phyloP scores from a whole-genome alignment of 2,797 vertebrate species.

The Coregonus ussuriensis region DNA sequence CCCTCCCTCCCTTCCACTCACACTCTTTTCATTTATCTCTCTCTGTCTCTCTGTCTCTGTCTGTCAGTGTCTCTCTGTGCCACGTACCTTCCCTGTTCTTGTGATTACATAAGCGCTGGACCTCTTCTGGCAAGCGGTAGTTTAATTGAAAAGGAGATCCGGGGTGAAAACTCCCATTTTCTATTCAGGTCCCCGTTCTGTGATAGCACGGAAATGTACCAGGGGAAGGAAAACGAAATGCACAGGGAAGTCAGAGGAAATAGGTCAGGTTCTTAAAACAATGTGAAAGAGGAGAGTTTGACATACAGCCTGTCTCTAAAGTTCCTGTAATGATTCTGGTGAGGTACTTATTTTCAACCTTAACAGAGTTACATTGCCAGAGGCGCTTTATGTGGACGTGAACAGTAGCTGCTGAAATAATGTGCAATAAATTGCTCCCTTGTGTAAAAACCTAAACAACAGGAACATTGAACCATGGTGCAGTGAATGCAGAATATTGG shows the following conservation, averaged over 20 bases:
- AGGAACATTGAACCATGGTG: conserved; percentile 20
- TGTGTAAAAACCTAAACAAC: conserved; percentile 38
- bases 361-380: conserved; percentile 38
- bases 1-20: conserved; percentile 28
- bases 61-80: conserved; percentile 27
- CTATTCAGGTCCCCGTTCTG: conserved; percentile 66
- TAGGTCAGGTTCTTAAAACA: conserved; percentile 71
- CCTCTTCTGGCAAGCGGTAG: conserved; percentile 60
- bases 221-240: conserved; percentile 57
- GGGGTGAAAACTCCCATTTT: conserved; percentile 70
- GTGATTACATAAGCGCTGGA: conserved; percentile 71
- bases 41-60: not conserved
- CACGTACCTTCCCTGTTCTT: conserved; percentile 54
- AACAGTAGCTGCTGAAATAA: conserved; percentile 31
- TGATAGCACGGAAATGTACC: conserved; percentile 63
- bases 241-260: conserved; percentile 64
- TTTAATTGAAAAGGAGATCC: conserved; percentile 77
- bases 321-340: conserved; percentile 47
- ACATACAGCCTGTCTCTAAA: conserved; percentile 51
- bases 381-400: conserved; percentile 28
- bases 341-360: conserved; percentile 39
- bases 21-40: conserved; percentile 41
- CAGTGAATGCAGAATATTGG: conserved; percentile 15
- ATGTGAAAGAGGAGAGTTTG: conserved; percentile 53
- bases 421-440: conserved; percentile 36